Percentiles rank a stretch among this genome's conserved stretches.
Conservation (phyloP, 2,113 vertebrate genomes). For the Chionodraco myersi region DNA sequence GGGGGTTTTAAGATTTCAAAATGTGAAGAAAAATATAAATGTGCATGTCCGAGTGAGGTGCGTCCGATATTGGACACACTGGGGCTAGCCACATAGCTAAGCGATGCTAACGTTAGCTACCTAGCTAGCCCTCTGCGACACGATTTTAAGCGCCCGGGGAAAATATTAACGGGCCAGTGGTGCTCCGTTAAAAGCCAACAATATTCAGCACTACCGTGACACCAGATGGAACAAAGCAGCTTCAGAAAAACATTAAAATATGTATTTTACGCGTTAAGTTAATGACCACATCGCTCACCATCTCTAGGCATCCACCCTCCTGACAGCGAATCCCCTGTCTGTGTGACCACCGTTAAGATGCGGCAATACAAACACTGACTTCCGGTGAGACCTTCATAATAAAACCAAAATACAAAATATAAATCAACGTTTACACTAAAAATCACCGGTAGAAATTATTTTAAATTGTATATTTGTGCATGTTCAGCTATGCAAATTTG, state of each 20-base stretch:
- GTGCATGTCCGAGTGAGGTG: not conserved
- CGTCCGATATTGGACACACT: conserved; percentile 68
- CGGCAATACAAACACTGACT: not conserved
- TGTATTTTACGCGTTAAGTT: conserved; percentile 47
- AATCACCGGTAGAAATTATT: no score
- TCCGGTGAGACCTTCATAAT: conserved; percentile 60
- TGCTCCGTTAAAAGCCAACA: not conserved
- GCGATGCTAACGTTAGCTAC: conserved; percentile 64
- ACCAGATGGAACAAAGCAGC: not conserved
- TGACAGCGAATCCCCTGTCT: conserved; percentile 85
- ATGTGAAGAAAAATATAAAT: not conserved
- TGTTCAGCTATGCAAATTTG: no score
- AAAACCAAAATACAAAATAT: conserved; percentile 22
- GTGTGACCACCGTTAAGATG: conserved; percentile 64
- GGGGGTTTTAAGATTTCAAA: no score
- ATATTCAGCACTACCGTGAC: not conserved
- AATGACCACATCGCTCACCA: conserved; percentile 82
- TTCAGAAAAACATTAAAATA: conserved; percentile 35
- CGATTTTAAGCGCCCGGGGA: conserved; percentile 41
- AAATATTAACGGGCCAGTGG: conserved; percentile 3
- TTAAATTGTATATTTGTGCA: no score
- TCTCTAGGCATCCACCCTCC: conserved; percentile 84
- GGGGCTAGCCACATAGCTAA: conserved; percentile 60
- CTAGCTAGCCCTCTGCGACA: conserved; percentile 79
- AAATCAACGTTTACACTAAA: no score